Conservation (phyloP, 2,888 invertebrate genomes). For the Lepidochitona cinerea region DNA sequence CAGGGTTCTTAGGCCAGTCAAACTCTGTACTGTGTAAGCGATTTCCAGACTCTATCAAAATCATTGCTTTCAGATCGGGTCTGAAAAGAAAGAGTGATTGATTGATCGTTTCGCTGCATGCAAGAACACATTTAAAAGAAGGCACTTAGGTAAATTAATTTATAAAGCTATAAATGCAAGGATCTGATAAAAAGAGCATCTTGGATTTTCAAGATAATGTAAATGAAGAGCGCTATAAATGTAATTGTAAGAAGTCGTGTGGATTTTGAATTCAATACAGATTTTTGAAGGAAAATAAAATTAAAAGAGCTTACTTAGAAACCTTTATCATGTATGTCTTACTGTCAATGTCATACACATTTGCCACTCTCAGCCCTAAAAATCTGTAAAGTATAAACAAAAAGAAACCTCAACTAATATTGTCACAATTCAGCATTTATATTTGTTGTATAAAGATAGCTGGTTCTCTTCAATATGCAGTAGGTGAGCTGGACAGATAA, state of each 20-base stretch:
- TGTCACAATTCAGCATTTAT: too few species aligned
- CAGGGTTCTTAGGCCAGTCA: conserved; percentile 98
- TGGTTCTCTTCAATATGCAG: too few species aligned
- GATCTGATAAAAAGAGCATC: too few species aligned
- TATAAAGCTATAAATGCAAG: background rate
- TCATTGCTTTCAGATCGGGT: conserved; percentile 87
- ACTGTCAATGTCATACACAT: conserved; percentile 97
- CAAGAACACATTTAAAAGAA: background rate
- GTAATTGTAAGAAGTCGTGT: too few species aligned
- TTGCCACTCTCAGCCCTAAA: conserved; percentile 93
- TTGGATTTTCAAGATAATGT: too few species aligned
- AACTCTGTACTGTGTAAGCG: conserved; percentile 94
- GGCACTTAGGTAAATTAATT: background rate
- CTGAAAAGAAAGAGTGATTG: conserved; percentile 73
- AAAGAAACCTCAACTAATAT: too few species aligned
- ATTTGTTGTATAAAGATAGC: too few species aligned
- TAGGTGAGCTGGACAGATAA: too few species aligned
- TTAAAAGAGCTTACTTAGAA: conserved; percentile 69
- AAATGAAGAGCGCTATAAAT: too few species aligned
- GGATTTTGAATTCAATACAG: too few species aligned
- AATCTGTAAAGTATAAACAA: conserved; percentile 68
- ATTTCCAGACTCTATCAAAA: conserved; percentile 94
- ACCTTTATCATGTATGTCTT: conserved; percentile 91
- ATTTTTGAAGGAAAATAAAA: too few species aligned
- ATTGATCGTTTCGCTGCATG: too few species aligned